phyloP scores from a whole-genome alignment of 2,797 vertebrate species.

The Amblyraja radiata region DNA sequence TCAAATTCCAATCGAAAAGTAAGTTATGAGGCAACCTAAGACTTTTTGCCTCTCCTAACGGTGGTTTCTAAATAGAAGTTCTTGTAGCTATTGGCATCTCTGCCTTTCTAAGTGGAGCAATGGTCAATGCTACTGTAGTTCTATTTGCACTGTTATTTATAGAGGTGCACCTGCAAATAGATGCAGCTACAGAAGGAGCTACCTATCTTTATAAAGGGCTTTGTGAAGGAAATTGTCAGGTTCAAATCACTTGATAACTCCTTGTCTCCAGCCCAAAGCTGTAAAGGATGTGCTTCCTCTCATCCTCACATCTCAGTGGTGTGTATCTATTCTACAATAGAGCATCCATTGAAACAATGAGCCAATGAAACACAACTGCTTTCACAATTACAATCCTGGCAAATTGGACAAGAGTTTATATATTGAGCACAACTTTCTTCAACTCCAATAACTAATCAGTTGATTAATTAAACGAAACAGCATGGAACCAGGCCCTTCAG shows the following conservation, averaged over 20 bases:
- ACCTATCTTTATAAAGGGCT: neutral
- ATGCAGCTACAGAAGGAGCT: neutral
- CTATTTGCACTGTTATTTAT: neutral
- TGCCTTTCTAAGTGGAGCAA: neutral
- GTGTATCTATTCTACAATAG: neutral
- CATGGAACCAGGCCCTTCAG: too few species aligned
- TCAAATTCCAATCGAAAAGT: too few species aligned
- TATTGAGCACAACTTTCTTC: neutral
- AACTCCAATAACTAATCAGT: neutral
- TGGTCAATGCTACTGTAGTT: neutral
- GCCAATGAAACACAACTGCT: neutral
- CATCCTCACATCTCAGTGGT: too few species aligned
- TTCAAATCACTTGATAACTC: neutral
- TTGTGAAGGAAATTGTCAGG: neutral
- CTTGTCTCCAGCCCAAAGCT: neutral
- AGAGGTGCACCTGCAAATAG: neutral
- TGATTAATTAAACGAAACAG: too few species aligned
- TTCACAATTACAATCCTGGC: neutral
- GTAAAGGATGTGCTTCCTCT: too few species aligned
- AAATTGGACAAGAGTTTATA: neutral
- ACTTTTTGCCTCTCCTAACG: too few species aligned
- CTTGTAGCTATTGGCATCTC: neutral
- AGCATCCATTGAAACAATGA: neutral
- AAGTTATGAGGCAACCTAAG: too few species aligned
- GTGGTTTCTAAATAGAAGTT: too few species aligned